These are phyloP conservation scores for Penaeus indicus DNA, from an alignment of 1,140 invertebrate species.

Conservation along the genomic window DNA sequence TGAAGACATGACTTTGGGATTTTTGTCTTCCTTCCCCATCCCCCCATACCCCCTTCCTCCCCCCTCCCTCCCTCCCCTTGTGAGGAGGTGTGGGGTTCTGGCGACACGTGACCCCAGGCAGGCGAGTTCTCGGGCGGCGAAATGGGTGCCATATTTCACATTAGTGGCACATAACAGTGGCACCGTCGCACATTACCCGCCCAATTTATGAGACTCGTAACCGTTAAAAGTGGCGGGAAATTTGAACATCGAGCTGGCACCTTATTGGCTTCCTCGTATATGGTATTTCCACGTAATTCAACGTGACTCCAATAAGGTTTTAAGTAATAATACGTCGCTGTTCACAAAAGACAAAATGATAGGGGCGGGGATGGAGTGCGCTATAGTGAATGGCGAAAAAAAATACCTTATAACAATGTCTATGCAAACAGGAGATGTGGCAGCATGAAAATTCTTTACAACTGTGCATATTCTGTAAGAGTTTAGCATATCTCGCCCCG, in stretches of 20 bases:
- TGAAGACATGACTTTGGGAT: background rate
- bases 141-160: constrained; percentile 67
- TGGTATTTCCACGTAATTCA: constrained; percentile 52
- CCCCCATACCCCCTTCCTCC: background rate
- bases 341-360: constrained; percentile 28
- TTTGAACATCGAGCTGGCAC: constrained; percentile 67
- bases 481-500: too few species aligned
- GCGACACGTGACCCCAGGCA: constrained; percentile 52
- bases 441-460: too few species aligned
- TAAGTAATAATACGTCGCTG: background rate
- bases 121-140: constrained; percentile 48
- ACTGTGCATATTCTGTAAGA: too few species aligned
- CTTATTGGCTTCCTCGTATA: constrained; percentile 65
- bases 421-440: too few species aligned
- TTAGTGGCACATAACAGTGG: constrained; percentile 67
- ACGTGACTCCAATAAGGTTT: constrained; percentile 32
- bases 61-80: background rate
- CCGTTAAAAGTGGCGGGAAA: constrained; percentile 67
- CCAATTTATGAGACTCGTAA: constrained; percentile 67
- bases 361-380: background rate
- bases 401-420: too few species aligned
- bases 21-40: background rate
- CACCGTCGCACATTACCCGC: constrained; percentile 66
- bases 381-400: too few species aligned
- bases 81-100: constrained; percentile 24